Evolutionary conservation across 2,888 invertebrate species (phyloP).

Genomic region (Oscheius sp.): DNA sequence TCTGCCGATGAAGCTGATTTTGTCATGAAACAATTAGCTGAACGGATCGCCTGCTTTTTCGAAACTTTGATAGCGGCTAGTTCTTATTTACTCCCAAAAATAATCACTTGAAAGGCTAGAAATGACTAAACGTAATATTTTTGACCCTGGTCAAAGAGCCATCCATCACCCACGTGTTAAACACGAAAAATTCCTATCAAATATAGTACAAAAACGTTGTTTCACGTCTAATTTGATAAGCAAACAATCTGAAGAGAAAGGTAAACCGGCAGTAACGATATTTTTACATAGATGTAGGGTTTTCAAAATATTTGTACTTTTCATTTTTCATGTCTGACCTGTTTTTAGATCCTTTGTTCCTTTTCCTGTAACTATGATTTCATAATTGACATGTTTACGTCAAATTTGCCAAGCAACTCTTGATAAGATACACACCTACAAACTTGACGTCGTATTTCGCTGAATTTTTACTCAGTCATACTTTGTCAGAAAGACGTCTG

Average conservation of each 20-base stretch:
- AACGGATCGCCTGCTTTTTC: slow-evolving; percentile 32
- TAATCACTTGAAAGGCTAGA: neutral
- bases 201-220: too few relatives aligned
- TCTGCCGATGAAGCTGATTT: slow-evolving; percentile 35
- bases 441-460: too few relatives aligned
- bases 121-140: neutral
- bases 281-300: too few relatives aligned
- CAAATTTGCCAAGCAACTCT: too few relatives aligned
- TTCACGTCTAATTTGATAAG: too few relatives aligned
- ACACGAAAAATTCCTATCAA: slow-evolving; percentile 5
- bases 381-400: too few relatives aligned
- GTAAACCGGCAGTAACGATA: neutral
- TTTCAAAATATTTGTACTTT: too few relatives aligned
- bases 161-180: slow-evolving; percentile 7
- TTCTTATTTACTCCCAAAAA: too few relatives aligned
- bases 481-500: too few relatives aligned
- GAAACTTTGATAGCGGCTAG: slow-evolving; percentile 7
- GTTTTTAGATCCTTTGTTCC: neutral
- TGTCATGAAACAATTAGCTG: slow-evolving; percentile 31
- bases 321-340: neutral
- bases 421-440: too few relatives aligned
- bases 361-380: too few relatives aligned
- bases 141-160: neutral
- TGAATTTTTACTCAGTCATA: too few relatives aligned
- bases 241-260: neutral